Percentiles rank a stretch among this genome's conserved stretches.
Evolutionary conservation across 2,797 vertebrate genomes (phyloP).

Genomic region (Etheostoma nigrum): DNA sequence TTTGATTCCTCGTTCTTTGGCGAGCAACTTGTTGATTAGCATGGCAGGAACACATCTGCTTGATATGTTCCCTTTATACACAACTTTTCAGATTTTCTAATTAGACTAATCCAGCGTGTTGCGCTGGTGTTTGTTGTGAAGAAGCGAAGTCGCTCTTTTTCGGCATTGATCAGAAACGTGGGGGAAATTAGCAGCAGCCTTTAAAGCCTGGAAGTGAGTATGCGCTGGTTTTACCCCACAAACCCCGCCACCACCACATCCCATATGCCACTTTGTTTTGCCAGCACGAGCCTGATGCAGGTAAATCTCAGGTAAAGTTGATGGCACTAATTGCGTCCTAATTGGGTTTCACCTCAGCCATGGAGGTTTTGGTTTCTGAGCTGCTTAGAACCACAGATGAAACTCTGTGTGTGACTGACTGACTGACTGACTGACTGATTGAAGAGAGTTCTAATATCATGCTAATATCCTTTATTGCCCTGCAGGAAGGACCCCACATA

Average conservation of each 20-base stretch:
- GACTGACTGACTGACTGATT: no score
- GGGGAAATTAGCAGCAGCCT: conserved; percentile 40
- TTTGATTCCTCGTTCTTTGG: conserved; percentile 12
- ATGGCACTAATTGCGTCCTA: conserved; percentile 65
- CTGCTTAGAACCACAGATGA: conserved; percentile 50
- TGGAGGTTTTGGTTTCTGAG: conserved; percentile 45
- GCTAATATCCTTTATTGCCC: conserved; percentile 57
- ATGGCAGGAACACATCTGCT: not conserved
- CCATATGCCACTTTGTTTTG: conserved; percentile 61
- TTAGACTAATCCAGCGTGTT: not conserved
- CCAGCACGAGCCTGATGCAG: conserved; percentile 25
- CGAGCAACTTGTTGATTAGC: conserved; percentile 66
- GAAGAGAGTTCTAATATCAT: no score
- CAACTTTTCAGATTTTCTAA: conserved; percentile 41
- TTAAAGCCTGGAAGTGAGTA: conserved; percentile 32
- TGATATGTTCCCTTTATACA: not conserved
- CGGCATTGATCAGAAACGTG: conserved; percentile 36
- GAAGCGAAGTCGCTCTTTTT: conserved; percentile 5
- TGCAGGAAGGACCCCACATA: conserved; percentile 22
- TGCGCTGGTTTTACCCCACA: not conserved
- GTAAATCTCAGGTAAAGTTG: conserved; percentile 68
- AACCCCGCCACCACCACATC: conserved; percentile 16
- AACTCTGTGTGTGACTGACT: conserved; percentile 18
- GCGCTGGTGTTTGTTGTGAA: not conserved
- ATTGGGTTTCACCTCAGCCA: conserved; percentile 50